These are phyloP conservation scores for Macrotrachela quadricornifera DNA, from an alignment of 1,140 invertebrate species.

Conservation along the genomic window DNA sequence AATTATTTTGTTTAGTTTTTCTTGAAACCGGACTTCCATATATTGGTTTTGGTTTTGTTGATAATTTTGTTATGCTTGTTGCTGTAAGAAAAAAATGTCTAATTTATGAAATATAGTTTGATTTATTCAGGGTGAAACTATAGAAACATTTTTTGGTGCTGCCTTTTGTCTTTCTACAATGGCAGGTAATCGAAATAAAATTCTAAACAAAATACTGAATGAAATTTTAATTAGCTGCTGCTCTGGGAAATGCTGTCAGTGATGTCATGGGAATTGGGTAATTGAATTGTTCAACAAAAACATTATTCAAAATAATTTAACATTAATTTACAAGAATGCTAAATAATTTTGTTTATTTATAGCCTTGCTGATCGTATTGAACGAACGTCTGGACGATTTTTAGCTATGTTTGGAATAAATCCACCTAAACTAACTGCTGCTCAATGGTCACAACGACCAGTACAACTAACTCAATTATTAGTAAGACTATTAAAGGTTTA, in stretches of 20 bases:
- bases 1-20: not conserved
- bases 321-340: no score
- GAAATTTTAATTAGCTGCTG: not conserved
- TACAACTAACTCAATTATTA: no score
- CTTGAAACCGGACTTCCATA: constrained; percentile 7
- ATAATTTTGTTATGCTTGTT: constrained; percentile 9
- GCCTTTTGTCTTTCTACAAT: constrained; percentile 1
- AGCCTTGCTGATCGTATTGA: no score
- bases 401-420: not conserved
- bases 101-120: no score
- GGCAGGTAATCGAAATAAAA: not conserved
- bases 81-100: not conserved
- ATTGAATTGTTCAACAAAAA: not conserved
- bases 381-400: no score
- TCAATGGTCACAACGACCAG: not conserved
- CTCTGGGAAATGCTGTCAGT: constrained; percentile 5
- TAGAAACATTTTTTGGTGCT: not conserved
- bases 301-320: no score
- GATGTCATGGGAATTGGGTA: constrained; percentile 7
- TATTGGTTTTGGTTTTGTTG: constrained; percentile 9
- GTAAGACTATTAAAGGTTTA: no score
- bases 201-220: not conserved
- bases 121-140: constrained; percentile 1
- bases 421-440: not conserved
- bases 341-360: no score